Percentiles rank a stretch among this genome's conserved stretches.
Evolutionary conservation across 2,797 vertebrate species (phyloP).

Genomic region (Mycteria americana): DNA sequence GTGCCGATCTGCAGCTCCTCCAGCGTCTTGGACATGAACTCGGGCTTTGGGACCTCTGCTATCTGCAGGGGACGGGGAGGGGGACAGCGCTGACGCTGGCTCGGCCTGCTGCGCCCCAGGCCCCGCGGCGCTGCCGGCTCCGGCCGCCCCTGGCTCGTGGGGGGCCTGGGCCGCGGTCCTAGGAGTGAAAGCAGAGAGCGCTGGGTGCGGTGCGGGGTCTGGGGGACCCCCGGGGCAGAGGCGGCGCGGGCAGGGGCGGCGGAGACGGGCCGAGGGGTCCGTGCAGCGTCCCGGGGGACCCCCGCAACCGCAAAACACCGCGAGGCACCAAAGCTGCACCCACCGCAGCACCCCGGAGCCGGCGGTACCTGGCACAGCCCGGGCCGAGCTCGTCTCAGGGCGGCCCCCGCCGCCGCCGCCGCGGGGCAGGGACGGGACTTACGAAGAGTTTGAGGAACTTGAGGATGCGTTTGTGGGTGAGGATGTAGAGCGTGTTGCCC

Average conservation of each 20-base stretch:
- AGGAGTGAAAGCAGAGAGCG: neutral
- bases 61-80: constrained; percentile 77
- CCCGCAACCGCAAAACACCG: rapidly evolving
- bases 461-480: constrained; percentile 98
- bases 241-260: neutral
- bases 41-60: constrained; percentile 92
- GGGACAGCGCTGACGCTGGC: neutral
- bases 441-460: constrained; percentile 99
- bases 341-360: neutral
- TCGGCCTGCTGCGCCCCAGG: neutral
- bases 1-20: constrained; percentile 92
- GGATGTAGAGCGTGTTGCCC: constrained; percentile 95
- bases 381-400: rapidly evolving
- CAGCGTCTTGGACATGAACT: constrained; percentile 86
- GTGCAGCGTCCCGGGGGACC: rapidly evolving
- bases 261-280: neutral
- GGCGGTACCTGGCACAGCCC: neutral
- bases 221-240: neutral
- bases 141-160: neutral
- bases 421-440: constrained; percentile 57
- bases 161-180: neutral
- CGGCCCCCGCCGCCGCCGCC: rapidly evolving
- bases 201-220: neutral
- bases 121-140: neutral
- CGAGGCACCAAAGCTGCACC: neutral